Base-by-base conservation (phyloP, 2,888 invertebrate species). In the Halictus quadricinctus region DNA sequence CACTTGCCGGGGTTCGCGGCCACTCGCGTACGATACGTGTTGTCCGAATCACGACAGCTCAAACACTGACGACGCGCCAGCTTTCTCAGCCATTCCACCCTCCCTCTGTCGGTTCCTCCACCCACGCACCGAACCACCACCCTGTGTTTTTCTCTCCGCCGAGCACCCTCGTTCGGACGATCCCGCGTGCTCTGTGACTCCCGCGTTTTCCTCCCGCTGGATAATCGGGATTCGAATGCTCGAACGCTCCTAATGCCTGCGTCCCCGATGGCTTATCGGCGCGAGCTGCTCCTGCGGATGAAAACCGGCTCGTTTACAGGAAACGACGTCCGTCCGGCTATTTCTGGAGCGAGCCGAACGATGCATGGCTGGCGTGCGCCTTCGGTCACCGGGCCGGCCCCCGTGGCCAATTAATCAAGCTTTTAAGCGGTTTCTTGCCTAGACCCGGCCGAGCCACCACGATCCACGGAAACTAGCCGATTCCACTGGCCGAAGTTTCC, bases 351-450 rank as follows among this genome's bases (percentile, higher is more conserved):
- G 75, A 79, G 46, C 58, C 36, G 58, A 60, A 25, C 81, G 81
- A 81, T 85, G 81, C 81, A 86, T 85, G 78, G 85, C 66, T 72
- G 72, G 58, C 85, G 80, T 80, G 85, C 75, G 76, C 66, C 41
- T 58, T 58, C 64, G 72, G 64, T 85, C 80, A 70, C 69, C 79
- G 43, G 15, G 50, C 46, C 76, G 4, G 64, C 84, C 80, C 46
- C 79, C 60, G 36, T 21, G 80, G 54, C 48, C 85, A 50, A 85
- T 85, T 81, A 76, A 85, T 81, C 85, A 81, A 85, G 78, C 70
- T 66, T 80, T 80, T 50, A 66, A 77, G 76, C 77, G 66, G 54
- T 80, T 78, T 75, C 77, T 85, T 77, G 80, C 74, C 36, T 1
- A 36, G n/a, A 21, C 70, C 29, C 18, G 29, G 0, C 15, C 21